These are phyloP conservation scores for Psylliodes chrysocephalus DNA, from an alignment of 2,888 invertebrate species.

Conservation along the genomic window DNA sequence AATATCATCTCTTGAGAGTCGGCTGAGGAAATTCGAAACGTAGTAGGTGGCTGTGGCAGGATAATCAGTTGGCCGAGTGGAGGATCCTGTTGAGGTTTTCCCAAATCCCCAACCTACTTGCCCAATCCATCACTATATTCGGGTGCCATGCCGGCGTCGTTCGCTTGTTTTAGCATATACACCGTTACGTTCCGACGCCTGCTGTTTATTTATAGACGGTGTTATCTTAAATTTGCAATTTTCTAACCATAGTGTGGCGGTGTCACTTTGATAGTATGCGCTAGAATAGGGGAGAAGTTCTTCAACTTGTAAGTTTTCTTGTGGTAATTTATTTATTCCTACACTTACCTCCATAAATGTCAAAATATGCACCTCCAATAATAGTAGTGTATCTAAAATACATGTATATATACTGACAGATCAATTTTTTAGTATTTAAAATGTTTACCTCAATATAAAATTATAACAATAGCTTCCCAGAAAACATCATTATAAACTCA, in stretches of 20 bases:
- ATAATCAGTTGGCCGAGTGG: slow-evolving; percentile 65
- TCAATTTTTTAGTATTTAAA: too few relatives aligned
- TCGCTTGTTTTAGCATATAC: slow-evolving; percentile 46
- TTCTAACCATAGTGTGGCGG: not conserved
- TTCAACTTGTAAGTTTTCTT: too few relatives aligned
- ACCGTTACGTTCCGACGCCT: slow-evolving; percentile 35
- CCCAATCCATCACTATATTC: slow-evolving; percentile 65
- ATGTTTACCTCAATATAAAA: too few relatives aligned
- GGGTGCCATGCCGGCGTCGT: slow-evolving; percentile 42
- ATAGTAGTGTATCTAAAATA: too few relatives aligned
- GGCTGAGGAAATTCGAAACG: slow-evolving; percentile 19
- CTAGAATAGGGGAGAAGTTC: too few relatives aligned
- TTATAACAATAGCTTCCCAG: too few relatives aligned
- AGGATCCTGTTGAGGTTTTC: slow-evolving; percentile 66
- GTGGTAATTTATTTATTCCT: too few relatives aligned
- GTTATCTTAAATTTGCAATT: slow-evolving; percentile 19
- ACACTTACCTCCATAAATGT: too few relatives aligned
- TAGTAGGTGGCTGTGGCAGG: slow-evolving; percentile 59
- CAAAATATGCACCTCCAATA: too few relatives aligned
- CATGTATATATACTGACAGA: too few relatives aligned
- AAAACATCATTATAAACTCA: too few relatives aligned
- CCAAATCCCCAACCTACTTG: slow-evolving; percentile 66
- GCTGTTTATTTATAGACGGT: slow-evolving; percentile 43
- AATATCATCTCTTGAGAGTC: not conserved
- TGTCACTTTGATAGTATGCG: slow-evolving; percentile 3